Base-by-base conservation (phyloP, 2,113 vertebrate species). In the Coptodon bakossiorum region DNA sequence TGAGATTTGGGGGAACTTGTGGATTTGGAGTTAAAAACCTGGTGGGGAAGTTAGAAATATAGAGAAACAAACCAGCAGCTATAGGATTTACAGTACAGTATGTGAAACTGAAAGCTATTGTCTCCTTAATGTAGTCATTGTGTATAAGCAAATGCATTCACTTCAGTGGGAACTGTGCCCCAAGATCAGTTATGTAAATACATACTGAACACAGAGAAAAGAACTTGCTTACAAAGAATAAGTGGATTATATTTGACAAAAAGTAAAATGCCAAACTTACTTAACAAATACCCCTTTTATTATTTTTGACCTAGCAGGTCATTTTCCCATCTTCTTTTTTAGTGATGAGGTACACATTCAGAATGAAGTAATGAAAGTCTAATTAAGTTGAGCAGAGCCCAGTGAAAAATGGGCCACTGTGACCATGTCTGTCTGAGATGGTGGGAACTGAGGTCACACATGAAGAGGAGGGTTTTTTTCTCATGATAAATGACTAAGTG, bases 401-500 rank as follows among this genome's bases (percentile, higher is more conserved):
- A 63, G 56, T 85, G 86, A 85, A 91, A 94, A 94, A 86, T 73
- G 76, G 86, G 91, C 88, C 89, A 84, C 61, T 84, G 54, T 87
- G 85, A 86, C 90, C 83, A 54, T 83, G 22, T 89, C 85, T 82
- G 59, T 53, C 61, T 57, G 84, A 86, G 90, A 88, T 14, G 80
- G 66, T 92, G 92, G 89, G 93, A 93, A 92, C 90, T 17, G 76
- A 91, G 84, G 89, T 90, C 90, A 80, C 48, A 2, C 54, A 63
- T 48, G 29, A 86, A 81, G 68, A 45, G 13, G 29, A 19, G 84
- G 82, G 2, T 19, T 45, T 82, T 54, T 54, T 91, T 92, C 88
- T 91, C 84, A 91, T 79, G 81, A 82, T 76, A 84, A 86, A 79
- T 81, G 54, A 87, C 78, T 27, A n/a, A 82, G 73, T 53, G 52